phyloP scores from a whole-genome alignment of 2,797 vertebrate genomes.

The Echeneis naucrates region DNA sequence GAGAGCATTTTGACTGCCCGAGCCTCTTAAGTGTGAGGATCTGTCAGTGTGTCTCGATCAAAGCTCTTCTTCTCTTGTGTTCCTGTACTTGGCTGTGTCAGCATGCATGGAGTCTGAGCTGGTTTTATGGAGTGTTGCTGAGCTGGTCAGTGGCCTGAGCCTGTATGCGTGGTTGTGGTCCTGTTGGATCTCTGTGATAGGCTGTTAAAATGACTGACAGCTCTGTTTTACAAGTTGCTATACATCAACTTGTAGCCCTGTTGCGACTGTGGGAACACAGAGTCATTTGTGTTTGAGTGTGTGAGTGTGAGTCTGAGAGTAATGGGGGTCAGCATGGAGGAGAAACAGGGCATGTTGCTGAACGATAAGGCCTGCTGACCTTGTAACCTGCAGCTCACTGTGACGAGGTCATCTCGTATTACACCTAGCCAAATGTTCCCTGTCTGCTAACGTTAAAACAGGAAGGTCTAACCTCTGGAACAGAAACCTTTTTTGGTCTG shows the following conservation, averaged over 20 bases:
- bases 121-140: conserved; percentile 76
- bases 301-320: background rate
- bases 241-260: conserved; percentile 69
- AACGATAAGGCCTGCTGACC: conserved; percentile 76
- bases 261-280: conserved; percentile 72
- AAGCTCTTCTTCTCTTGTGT: conserved; percentile 58
- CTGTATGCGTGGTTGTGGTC: conserved; percentile 55
- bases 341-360: conserved; percentile 62
- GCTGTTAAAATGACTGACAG: conserved; percentile 73
- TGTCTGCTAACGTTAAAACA: conserved; percentile 60
- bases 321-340: conserved; percentile 46
- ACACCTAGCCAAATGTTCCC: conserved; percentile 70
- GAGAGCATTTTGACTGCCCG: conserved; percentile 41
- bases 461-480: conserved; percentile 60
- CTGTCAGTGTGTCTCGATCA: conserved; percentile 62
- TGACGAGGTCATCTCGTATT: conserved; percentile 73
- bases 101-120: conserved; percentile 33
- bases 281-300: conserved; percentile 32
- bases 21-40: conserved; percentile 49
- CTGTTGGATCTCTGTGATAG: conserved; percentile 76
- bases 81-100: conserved; percentile 60
- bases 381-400: conserved; percentile 52
- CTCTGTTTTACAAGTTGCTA: conserved; percentile 73
- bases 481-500: conserved; percentile 38
- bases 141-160: conserved; percentile 51